phyloP scores from a whole-genome alignment of 2,888 invertebrate species.

The Crematogaster levior region DNA sequence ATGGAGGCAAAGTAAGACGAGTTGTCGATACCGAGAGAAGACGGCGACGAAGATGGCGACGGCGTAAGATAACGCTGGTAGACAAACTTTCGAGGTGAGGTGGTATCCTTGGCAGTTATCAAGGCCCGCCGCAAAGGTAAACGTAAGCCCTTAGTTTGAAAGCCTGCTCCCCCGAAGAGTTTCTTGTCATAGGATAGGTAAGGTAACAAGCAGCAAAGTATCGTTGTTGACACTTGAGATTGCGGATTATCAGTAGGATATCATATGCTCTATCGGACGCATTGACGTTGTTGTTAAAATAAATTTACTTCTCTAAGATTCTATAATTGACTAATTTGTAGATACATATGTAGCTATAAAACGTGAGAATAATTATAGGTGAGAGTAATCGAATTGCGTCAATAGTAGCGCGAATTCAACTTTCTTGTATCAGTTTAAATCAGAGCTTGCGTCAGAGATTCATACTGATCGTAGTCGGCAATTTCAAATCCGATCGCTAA shows the following conservation, averaged over 20 bases:
- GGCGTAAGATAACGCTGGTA: conserved; percentile 77
- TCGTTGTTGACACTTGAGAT: conserved; percentile 45
- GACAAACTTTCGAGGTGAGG: conserved; percentile 76
- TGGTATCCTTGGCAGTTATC: conserved; percentile 75
- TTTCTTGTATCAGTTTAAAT: background rate
- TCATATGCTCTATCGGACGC: conserved; percentile 3
- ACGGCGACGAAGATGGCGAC: conserved; percentile 49
- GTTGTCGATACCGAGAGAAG: conserved; percentile 80
- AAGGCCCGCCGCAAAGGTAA: conserved; percentile 64
- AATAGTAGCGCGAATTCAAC: background rate
- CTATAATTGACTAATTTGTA: background rate
- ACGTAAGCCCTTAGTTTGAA: conserved; percentile 57
- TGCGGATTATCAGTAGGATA: conserved; percentile 34
- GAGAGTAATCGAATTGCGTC: background rate
- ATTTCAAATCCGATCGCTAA: conserved; percentile 9
- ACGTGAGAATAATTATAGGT: background rate
- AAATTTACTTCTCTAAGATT: background rate
- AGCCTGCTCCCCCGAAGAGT: conserved; percentile 49
- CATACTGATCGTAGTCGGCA: background rate
- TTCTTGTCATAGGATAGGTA: conserved; percentile 53
- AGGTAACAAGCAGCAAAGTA: conserved; percentile 56
- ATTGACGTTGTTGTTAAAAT: conserved; percentile 8
- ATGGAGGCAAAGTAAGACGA: conserved; percentile 80
- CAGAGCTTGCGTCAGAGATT: background rate
- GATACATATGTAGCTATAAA: background rate